Evolutionary conservation across 2,797 vertebrate species (phyloP).

Genomic region (Tokudaia tokunoshimensis): DNA sequence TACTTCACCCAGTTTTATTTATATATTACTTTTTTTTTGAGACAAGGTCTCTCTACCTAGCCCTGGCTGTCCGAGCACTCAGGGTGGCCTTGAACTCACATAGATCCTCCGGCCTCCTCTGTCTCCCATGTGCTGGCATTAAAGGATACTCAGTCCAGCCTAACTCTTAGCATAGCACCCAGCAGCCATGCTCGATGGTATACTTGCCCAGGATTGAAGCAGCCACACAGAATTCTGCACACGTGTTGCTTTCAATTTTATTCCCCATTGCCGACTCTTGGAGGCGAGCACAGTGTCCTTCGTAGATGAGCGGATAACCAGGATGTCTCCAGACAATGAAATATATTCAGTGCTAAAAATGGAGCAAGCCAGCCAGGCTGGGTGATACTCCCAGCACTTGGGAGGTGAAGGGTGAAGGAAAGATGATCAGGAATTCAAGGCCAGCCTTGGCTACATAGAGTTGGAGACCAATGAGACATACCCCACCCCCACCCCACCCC

Average conservation of each 20-base stretch:
- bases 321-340: not conserved
- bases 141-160: not conserved
- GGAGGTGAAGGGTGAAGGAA: not conserved
- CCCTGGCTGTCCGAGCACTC: not conserved
- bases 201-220: not conserved
- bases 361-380: not conserved
- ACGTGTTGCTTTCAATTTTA: not conserved
- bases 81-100: not conserved
- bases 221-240: not conserved
- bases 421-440: not conserved
- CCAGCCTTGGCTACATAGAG: not conserved
- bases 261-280: not conserved
- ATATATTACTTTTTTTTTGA: not conserved
- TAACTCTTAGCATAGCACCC: not conserved
- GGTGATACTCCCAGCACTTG: not conserved
- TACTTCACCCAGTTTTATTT: not conserved
- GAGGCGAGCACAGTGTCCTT: not conserved
- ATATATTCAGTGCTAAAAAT: not conserved
- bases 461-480: not conserved
- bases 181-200: not conserved
- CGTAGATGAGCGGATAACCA: not conserved
- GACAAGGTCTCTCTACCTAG: not conserved
- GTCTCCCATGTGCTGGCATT: not conserved
- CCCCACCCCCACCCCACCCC: not conserved
- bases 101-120: not conserved